phyloP scores from a whole-genome alignment of 2,113 vertebrate species.

The Willisornis vidua region DNA sequence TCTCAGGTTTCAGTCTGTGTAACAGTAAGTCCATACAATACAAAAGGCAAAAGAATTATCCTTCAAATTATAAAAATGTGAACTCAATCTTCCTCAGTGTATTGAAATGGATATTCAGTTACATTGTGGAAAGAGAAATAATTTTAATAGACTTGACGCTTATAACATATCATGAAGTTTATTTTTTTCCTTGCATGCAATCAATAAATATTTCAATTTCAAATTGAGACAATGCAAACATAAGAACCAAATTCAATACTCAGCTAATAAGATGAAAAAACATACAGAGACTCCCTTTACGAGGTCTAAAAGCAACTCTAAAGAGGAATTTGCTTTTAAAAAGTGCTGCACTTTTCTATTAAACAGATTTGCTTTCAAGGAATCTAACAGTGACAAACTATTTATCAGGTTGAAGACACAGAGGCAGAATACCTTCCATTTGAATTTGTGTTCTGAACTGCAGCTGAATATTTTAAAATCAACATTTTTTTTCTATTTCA shows the following conservation, averaged over 20 bases:
- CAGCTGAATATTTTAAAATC: not conserved
- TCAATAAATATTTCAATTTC: not conserved
- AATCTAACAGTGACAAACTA: not conserved
- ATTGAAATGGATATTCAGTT: not conserved
- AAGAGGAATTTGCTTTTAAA: not conserved
- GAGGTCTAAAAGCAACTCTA: not conserved
- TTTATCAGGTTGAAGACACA: not conserved
- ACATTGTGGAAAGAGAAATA: not conserved
- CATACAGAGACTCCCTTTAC: not conserved
- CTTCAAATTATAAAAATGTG: not conserved
- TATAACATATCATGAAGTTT: rapidly evolving
- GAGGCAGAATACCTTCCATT: not conserved
- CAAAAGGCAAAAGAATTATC: not conserved
- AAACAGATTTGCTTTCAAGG: not conserved
- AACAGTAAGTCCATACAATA: not conserved
- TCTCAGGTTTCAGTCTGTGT: not conserved
- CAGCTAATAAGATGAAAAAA: not conserved
- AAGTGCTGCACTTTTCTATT: not conserved
- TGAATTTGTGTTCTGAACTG: not conserved
- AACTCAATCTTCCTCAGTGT: not conserved
- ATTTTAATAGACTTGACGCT: not conserved
- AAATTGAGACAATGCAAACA: not conserved
- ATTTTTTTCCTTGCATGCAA: not conserved
- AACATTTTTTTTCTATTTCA: not conserved
- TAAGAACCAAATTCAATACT: not conserved